Evolutionary conservation across 2,888 invertebrate species (phyloP).

Genomic region (Cerceris rybyensis): DNA sequence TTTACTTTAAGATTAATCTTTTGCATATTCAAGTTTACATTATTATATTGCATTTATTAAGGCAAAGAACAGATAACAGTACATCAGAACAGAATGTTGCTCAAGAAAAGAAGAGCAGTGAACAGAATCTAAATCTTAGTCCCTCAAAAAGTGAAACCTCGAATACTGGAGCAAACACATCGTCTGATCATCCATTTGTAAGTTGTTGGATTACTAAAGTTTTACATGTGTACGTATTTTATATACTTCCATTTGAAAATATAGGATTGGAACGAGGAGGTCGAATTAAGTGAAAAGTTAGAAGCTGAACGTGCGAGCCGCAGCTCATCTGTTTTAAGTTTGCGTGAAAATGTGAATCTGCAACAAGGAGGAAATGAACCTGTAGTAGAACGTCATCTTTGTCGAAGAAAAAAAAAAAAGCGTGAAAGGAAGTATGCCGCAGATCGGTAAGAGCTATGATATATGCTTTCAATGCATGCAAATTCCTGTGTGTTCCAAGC

Average conservation of each 20-base stretch:
- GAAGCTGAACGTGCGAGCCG: slow-evolving; percentile 83
- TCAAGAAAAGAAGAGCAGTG: slow-evolving; percentile 66
- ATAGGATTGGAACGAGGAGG: slow-evolving; percentile 86
- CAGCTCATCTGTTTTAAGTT: slow-evolving; percentile 83
- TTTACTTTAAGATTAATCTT: slow-evolving; percentile 3
- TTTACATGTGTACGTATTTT: background rate
- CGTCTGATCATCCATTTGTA: slow-evolving; percentile 55
- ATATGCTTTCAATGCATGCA: background rate
- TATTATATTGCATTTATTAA: slow-evolving; percentile 43
- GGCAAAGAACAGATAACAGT: slow-evolving; percentile 69
- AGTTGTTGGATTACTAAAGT: slow-evolving; percentile 29
- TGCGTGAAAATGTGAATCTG: slow-evolving; percentile 75
- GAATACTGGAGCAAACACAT: slow-evolving; percentile 55
- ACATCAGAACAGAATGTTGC: slow-evolving; percentile 60
- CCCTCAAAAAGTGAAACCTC: slow-evolving; percentile 70
- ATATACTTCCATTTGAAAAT: slow-evolving; percentile 8
- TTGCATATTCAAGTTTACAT: slow-evolving; percentile 4
- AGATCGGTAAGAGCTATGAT: slow-evolving; percentile 65
- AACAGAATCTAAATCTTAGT: slow-evolving; percentile 62
- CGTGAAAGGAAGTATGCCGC: slow-evolving; percentile 77
- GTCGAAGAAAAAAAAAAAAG: slow-evolving; percentile 74
- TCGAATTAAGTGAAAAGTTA: slow-evolving; percentile 83
- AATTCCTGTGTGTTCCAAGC: background rate
- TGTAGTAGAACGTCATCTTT: slow-evolving; percentile 38
- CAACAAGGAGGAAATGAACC: slow-evolving; percentile 59